A percentile compares a stretch with the other conserved stretches of the same genome.
These are phyloP conservation scores for Pseudopipra pipra DNA, from an alignment of 2,113 vertebrate species.

Conservation along the genomic window DNA sequence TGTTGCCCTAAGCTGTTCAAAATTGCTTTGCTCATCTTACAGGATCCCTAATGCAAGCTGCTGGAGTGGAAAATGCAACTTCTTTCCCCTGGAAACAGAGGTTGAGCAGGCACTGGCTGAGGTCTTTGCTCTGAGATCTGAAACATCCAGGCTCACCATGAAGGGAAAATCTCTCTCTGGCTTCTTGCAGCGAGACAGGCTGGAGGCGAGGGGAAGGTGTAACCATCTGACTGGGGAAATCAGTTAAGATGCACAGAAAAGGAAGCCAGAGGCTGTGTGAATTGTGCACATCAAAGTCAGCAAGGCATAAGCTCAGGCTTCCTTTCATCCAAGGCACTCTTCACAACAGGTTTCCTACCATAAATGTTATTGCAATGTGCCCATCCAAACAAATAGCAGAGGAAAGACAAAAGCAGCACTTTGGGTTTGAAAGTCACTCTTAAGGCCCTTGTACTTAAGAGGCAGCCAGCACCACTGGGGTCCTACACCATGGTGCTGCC, in stretches of 20 bases:
- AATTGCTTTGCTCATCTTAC: background rate
- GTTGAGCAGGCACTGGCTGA: background rate
- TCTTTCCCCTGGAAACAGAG: background rate
- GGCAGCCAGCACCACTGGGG: background rate
- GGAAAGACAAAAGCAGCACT: background rate
- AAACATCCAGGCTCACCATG: background rate
- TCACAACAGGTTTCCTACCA: background rate
- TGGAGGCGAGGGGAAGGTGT: background rate
- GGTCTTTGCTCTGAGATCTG: background rate
- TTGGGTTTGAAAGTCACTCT: background rate
- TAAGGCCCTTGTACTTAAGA: background rate
- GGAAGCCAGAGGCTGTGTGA: background rate
- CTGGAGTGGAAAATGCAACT: background rate
- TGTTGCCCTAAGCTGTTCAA: background rate
- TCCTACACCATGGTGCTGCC: background rate
- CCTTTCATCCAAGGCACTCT: rapidly evolving
- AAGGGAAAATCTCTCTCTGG: background rate
- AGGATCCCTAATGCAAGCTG: background rate
- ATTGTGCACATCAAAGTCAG: background rate
- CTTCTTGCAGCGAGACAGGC: background rate
- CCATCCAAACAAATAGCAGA: background rate
- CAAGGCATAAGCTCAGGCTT: background rate
- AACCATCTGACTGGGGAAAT: background rate
- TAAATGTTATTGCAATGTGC: rapidly evolving
- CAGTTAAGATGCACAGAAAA: background rate